phyloP scores from a whole-genome alignment of 2,888 invertebrate species.

The Drosophila hamatofila region DNA sequence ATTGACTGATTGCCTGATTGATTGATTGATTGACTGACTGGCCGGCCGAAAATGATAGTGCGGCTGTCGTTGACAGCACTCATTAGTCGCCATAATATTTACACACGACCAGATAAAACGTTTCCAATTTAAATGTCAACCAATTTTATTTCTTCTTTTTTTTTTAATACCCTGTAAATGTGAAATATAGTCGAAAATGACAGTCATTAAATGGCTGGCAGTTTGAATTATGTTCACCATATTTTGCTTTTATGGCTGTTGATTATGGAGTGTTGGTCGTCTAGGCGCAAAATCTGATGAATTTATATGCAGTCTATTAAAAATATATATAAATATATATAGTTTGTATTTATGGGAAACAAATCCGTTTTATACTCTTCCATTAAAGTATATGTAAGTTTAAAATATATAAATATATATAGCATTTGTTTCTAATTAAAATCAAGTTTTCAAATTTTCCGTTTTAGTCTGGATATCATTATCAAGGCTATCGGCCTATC shows the following conservation, averaged over 20 bases:
- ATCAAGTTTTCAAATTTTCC: too few relatives aligned
- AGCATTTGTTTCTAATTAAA: too few relatives aligned
- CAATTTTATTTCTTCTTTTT: background rate
- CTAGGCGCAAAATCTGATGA: background rate
- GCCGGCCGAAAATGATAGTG: constrained; percentile 29
- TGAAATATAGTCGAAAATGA: background rate
- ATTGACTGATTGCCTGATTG: constrained; percentile 28
- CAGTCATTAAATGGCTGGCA: background rate
- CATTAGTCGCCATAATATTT: constrained; percentile 52
- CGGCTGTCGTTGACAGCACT: constrained; percentile 45
- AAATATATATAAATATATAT: background rate
- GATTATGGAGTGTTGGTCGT: background rate
- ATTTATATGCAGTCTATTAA: background rate
- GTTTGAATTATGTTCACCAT: background rate
- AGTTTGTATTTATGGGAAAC: background rate
- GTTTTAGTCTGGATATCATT: too few relatives aligned
- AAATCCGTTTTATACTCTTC: background rate
- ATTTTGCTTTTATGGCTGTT: background rate
- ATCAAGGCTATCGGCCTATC: too few relatives aligned
- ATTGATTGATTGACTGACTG: constrained; percentile 39
- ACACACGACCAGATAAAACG: constrained; percentile 30
- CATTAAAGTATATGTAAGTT: too few relatives aligned
- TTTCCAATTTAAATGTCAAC: constrained; percentile 26
- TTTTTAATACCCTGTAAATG: constrained; percentile 20
- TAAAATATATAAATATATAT: too few relatives aligned